A percentile compares a stretch with the other conserved stretches of the same genome.
Conservation (phyloP, 2,888 invertebrate genomes). For the Synanthedon myopaeformis region DNA sequence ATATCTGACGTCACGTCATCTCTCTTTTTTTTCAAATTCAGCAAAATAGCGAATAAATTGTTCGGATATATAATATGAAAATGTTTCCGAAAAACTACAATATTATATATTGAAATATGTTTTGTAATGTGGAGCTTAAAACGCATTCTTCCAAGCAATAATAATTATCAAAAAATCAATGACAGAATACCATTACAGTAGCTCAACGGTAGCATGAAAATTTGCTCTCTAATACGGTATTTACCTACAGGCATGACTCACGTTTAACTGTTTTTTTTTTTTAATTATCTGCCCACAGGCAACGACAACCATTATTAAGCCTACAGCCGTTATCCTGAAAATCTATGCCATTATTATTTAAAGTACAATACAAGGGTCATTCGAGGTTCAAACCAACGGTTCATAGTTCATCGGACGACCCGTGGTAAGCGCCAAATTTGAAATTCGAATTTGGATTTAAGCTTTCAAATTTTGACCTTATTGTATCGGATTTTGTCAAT, state of each 20-base stretch:
- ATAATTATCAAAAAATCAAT: too few species aligned
- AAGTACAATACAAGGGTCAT: conserved; percentile 5
- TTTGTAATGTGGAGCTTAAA: too few species aligned
- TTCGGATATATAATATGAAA: too few species aligned
- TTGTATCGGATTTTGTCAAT: neutral
- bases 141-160: too few species aligned
- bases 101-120: too few species aligned
- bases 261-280: conserved; percentile 5
- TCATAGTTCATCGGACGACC: conserved; percentile 23
- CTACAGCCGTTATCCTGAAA: neutral
- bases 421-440: conserved; percentile 28
- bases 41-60: too few species aligned
- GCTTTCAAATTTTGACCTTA: conserved; percentile 4
- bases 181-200: too few species aligned
- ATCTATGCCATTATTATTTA: conserved; percentile 2
- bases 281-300: conserved; percentile 2
- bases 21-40: conserved; percentile 5
- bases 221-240: too few species aligned
- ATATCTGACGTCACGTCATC: conserved; percentile 22
- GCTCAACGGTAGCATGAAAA: too few species aligned
- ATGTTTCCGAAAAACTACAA: too few species aligned
- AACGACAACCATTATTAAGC: too few species aligned
- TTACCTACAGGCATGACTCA: conserved; percentile 10
- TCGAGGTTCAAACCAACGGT: conserved; percentile 7
- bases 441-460: conserved; percentile 27